phyloP scores from a whole-genome alignment of 2,797 vertebrate species.

The Phyllotis vaccarum region DNA sequence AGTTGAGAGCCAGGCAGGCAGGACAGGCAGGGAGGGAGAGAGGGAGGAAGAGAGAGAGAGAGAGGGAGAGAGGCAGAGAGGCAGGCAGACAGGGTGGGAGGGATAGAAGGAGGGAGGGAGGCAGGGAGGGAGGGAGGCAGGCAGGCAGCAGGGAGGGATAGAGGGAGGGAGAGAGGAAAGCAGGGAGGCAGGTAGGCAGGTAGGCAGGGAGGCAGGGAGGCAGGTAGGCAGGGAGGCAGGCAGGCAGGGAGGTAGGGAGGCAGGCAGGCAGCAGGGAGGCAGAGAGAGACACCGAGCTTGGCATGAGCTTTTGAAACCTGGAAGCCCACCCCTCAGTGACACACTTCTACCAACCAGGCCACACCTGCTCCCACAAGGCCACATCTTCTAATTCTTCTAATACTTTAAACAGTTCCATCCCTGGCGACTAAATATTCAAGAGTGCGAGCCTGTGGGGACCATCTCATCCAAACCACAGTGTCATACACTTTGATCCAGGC shows the following conservation, averaged over 20 bases:
- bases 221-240: too few relatives aligned
- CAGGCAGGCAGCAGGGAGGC: not conserved
- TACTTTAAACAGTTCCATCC: not conserved
- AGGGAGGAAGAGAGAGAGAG: too few relatives aligned
- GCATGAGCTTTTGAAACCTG: not conserved
- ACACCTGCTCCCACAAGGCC: not conserved
- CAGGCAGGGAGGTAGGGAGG: too few relatives aligned
- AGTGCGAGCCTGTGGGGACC: not conserved
- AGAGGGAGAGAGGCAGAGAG: too few relatives aligned
- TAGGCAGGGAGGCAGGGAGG: too few relatives aligned
- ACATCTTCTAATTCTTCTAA: not conserved
- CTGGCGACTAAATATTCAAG: not conserved
- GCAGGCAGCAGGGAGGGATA: too few relatives aligned
- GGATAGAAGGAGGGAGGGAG: too few relatives aligned
- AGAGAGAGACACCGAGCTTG: not conserved
- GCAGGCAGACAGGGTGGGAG: too few relatives aligned
- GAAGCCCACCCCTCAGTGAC: not conserved
- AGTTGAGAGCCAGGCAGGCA: not conserved
- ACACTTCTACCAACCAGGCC: not conserved
- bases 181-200: not conserved
- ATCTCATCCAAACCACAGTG: not conserved
- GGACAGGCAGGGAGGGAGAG: too few relatives aligned
- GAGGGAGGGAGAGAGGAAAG: too few relatives aligned
- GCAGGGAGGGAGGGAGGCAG: too few relatives aligned
- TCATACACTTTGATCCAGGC: not conserved